Evolutionary conservation across 2,113 vertebrate genomes (phyloP).

Genomic region (Pavo muticus): DNA sequence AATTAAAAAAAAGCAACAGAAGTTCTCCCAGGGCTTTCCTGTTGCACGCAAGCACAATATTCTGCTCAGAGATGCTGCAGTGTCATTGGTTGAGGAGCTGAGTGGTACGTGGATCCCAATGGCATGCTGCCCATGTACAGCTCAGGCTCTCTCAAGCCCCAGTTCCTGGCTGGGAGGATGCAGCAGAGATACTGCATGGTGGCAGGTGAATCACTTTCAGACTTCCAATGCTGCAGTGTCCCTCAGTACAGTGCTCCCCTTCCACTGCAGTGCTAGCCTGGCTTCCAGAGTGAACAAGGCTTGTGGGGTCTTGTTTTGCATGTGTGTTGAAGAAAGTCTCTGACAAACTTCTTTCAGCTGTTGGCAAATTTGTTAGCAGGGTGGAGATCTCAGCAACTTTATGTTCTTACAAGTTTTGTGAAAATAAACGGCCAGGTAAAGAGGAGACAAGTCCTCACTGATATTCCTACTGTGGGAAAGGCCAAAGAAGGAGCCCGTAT

Average conservation of each 20-base stretch:
- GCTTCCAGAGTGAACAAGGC: neutral
- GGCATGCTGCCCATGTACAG: neutral
- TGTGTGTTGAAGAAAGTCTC: neutral
- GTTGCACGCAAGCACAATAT: neutral
- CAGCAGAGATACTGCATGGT: neutral
- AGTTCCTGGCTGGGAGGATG: neutral
- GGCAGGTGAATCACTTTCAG: neutral
- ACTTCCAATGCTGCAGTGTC: neutral
- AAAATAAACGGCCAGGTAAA: slow-evolving; percentile 37
- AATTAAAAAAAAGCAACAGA: neutral
- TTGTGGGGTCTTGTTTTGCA: neutral
- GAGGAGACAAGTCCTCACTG: neutral
- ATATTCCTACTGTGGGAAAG: neutral
- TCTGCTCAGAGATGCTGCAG: neutral
- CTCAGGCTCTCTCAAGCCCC: neutral
- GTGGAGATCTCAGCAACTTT: slow-evolving; percentile 11
- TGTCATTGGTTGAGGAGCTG: rapidly evolving
- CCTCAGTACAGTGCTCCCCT: neutral
- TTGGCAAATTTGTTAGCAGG: neutral
- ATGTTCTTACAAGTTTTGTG: slow-evolving; percentile 1
- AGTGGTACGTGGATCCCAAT: rapidly evolving
- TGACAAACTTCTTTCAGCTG: neutral
- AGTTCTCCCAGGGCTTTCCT: neutral
- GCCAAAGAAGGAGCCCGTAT: neutral
- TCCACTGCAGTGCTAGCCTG: neutral